Conservation (phyloP, 2,888 invertebrate species). For the Rotaria macrura region DNA sequence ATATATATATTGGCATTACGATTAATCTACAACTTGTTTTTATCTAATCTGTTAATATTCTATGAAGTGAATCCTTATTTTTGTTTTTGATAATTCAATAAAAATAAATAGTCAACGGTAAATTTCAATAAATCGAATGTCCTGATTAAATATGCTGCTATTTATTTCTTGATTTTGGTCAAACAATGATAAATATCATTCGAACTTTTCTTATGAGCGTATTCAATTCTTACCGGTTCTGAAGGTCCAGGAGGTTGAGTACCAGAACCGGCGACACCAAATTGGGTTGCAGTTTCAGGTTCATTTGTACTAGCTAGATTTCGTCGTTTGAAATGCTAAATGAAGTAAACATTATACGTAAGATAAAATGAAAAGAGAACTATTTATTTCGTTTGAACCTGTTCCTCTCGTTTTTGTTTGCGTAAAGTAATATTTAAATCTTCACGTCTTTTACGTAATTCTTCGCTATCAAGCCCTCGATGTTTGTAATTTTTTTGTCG, state of each 20-base stretch:
- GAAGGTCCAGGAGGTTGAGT: background rate
- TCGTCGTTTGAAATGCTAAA: conserved; percentile 9
- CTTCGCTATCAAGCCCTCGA: conserved; percentile 52
- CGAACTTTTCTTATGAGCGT: too few species aligned
- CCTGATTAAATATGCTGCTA: too few species aligned
- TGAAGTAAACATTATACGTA: conserved; percentile 35
- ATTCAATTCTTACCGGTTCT: background rate
- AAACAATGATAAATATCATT: too few species aligned
- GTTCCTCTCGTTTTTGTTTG: conserved; percentile 88
- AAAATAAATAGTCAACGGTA: too few species aligned
- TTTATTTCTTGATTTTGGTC: too few species aligned
- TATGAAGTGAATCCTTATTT: too few species aligned
- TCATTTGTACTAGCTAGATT: conserved; percentile 37
- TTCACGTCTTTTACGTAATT: conserved; percentile 76
- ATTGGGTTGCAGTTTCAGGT: background rate
- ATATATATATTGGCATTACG: too few species aligned
- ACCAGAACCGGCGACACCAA: background rate
- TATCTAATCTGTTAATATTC: too few species aligned
- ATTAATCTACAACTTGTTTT: too few species aligned
- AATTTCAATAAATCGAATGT: too few species aligned
- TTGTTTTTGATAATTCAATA: too few species aligned
- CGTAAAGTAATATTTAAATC: conserved; percentile 89
- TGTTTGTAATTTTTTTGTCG: conserved; percentile 21
- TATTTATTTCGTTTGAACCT: conserved; percentile 79
- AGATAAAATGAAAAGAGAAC: conserved; percentile 56